phyloP scores from a whole-genome alignment of 1,140 invertebrate genomes.

The Bilobella aurantiaca region DNA sequence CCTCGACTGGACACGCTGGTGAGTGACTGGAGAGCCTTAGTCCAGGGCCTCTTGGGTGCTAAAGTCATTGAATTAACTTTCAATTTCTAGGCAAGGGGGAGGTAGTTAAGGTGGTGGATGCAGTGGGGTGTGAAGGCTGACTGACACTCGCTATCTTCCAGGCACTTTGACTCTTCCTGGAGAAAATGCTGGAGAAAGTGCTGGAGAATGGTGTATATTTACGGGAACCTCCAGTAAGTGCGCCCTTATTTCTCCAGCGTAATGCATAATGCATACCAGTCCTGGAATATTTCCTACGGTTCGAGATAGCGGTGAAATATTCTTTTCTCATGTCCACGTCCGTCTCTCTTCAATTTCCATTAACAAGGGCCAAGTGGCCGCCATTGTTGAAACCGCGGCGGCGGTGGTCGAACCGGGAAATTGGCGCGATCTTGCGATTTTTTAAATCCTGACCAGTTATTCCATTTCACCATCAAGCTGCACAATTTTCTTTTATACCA shows the following conservation, averaged over 20 bases:
- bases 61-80: background rate
- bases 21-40: background rate
- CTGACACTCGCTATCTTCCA: no score
- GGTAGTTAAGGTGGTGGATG: no score
- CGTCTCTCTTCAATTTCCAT: background rate
- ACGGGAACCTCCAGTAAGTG: background rate
- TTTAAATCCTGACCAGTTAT: no score
- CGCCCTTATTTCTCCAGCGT: background rate
- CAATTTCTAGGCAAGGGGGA: background rate
- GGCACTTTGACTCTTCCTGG: no score
- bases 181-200: background rate
- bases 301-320: background rate
- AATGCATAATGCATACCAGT: background rate
- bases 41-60: background rate
- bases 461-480: no score
- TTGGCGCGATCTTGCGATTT: background rate
- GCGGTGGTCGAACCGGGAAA: background rate
- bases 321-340: background rate
- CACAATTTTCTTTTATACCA: no score
- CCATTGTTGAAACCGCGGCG: no score
- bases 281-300: background rate
- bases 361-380: no score
- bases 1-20: no score
- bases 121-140: background rate
- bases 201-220: background rate